Conservation (phyloP, 2,888 invertebrate species). For the Leucoptera coffeella region DNA sequence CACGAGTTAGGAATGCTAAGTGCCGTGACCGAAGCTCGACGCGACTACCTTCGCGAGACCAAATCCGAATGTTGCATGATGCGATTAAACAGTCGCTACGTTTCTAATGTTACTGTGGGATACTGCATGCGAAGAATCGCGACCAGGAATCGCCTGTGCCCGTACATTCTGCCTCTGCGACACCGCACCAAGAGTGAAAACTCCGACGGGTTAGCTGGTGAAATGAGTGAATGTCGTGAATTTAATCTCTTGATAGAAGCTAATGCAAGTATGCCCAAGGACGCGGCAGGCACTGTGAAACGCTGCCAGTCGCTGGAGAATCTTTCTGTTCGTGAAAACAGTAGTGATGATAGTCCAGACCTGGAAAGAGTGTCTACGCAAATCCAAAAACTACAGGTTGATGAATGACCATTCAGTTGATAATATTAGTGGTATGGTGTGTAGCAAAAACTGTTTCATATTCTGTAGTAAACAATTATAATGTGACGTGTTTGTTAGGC, state of each 20-base stretch:
- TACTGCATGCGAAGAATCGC: conserved; percentile 50
- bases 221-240: conserved; percentile 24
- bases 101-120: conserved; percentile 57
- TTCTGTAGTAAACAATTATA: too few species aligned
- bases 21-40: conserved; percentile 50
- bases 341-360: conserved; percentile 29
- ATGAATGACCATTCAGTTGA: conserved; percentile 48
- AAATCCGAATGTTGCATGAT: conserved; percentile 38
- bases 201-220: conserved; percentile 41
- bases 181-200: conserved; percentile 59
- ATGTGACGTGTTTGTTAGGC: too few species aligned
- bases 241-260: conserved; percentile 33
- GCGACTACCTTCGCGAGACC: conserved; percentile 50
- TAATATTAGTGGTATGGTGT: too few species aligned
- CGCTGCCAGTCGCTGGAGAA: conserved; percentile 59
- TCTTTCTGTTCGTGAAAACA: conserved; percentile 25
- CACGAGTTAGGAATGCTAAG: conserved; percentile 58
- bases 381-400: conserved; percentile 58
- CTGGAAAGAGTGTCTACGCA: conserved; percentile 57
- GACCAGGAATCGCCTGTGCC: conserved; percentile 52
- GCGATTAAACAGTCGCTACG: conserved; percentile 56
- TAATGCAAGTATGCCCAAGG: conserved; percentile 27
- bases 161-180: conserved; percentile 51
- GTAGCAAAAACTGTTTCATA: too few species aligned
- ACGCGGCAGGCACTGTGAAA: conserved; percentile 32